These are phyloP conservation scores for Rhinichthys osculus DNA, from an alignment of 2,797 vertebrate species.

Conservation along the genomic window DNA sequence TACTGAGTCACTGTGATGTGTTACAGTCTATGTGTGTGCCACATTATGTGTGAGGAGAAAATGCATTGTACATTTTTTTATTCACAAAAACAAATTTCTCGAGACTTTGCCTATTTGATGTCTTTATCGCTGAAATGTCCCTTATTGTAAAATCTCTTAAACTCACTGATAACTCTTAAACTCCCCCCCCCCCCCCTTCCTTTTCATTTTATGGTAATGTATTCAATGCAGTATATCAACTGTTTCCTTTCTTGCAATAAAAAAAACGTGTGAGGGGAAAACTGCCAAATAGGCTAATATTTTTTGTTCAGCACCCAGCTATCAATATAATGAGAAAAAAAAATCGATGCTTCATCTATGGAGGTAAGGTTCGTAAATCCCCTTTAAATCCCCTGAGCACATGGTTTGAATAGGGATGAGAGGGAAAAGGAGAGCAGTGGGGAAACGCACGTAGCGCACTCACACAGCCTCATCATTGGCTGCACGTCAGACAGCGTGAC, in stretches of 20 bases:
- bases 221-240: too few species aligned
- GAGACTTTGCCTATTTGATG: too few species aligned
- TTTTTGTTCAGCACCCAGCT: not conserved
- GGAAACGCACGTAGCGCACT: slow-evolving; percentile 29
- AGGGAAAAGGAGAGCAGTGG: not conserved
- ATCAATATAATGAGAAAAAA: not conserved
- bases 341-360: not conserved
- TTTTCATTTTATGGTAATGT: too few species aligned
- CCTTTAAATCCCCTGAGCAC: slow-evolving; percentile 24
- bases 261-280: not conserved
- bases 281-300: not conserved
- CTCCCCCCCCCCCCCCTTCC: too few species aligned
- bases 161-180: too few species aligned
- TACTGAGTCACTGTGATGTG: not conserved
- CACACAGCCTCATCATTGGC: slow-evolving; percentile 27
- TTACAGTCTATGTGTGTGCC: too few species aligned
- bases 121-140: too few species aligned
- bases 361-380: slow-evolving; percentile 26
- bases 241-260: too few species aligned
- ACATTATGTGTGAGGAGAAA: not conserved
- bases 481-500: slow-evolving; percentile 45
- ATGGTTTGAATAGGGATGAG: slow-evolving; percentile 25
- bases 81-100: too few species aligned
- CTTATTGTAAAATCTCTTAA: too few species aligned
- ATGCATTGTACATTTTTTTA: too few species aligned